A percentile compares a stretch with the other conserved stretches of the same genome.
phyloP scores from a whole-genome alignment of 2,113 vertebrate species.

The Callospermophilus lateralis region DNA sequence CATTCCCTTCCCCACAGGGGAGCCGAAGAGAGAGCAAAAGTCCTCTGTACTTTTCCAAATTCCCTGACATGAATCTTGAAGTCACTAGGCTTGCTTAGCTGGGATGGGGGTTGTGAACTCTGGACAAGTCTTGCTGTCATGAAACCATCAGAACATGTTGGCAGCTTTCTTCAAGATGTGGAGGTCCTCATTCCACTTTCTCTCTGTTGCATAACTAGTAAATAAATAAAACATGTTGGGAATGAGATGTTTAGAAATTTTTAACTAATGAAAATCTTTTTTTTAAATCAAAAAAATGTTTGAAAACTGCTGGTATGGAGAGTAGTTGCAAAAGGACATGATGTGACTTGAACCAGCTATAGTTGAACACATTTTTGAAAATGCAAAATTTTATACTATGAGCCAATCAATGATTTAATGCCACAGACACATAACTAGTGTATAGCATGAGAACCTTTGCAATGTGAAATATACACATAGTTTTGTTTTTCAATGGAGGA shows the following conservation, averaged over 20 bases:
- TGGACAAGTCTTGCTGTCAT: not conserved
- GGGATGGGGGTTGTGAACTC: too few relatives aligned
- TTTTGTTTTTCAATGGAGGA: not conserved
- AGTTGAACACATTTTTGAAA: not conserved
- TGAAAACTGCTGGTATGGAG: not conserved
- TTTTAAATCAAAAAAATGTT: not conserved
- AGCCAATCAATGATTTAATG: not conserved
- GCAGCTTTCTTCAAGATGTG: not conserved
- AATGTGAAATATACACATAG: not conserved
- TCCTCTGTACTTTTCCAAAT: not conserved
- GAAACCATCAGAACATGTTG: not conserved
- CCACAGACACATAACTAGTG: not conserved
- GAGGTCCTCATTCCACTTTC: not conserved
- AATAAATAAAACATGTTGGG: not conserved
- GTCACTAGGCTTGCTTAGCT: not conserved
- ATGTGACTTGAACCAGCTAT: not conserved
- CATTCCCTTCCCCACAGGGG: too few relatives aligned
- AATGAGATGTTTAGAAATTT: not conserved
- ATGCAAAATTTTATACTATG: not conserved
- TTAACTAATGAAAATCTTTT: not conserved
- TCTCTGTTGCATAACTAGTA: not conserved
- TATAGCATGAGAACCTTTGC: not conserved
- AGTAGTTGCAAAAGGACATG: not conserved
- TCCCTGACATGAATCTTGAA: not conserved
- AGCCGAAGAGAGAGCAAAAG: not conserved